Evolutionary conservation across 1,140 invertebrate genomes (phyloP).

Genomic region (Heterodera schachtii): DNA sequence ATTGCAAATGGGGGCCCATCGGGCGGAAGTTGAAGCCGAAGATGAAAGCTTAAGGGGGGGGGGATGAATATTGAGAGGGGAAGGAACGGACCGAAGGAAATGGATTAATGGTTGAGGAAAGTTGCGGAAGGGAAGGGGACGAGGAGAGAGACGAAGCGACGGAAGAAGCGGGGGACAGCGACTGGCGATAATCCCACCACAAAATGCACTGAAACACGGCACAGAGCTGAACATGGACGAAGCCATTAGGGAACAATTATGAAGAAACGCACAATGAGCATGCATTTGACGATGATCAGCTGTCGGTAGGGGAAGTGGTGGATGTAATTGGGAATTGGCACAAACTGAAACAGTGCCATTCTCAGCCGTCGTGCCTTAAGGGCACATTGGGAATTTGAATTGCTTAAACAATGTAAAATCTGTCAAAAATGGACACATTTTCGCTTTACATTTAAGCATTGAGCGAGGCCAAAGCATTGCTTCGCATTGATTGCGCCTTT

Average conservation of each 20-base stretch:
- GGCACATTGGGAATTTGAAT: neutral
- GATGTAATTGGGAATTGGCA: conserved; percentile 8
- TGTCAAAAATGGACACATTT: neutral
- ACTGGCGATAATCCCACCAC: conserved; percentile 5
- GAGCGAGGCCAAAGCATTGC: neutral
- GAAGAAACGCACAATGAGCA: conserved; percentile 13
- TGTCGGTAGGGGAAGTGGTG: conserved; percentile 3
- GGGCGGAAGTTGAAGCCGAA: neutral
- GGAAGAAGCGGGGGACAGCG: neutral
- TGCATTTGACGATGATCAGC: neutral
- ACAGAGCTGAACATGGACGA: neutral
- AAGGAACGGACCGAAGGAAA: too few relatives aligned
- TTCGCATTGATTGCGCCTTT: neutral
- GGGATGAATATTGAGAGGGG: too few relatives aligned
- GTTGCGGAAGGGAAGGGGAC: neutral
- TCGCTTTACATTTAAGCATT: neutral
- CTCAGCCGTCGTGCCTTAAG: neutral
- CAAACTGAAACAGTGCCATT: conserved; percentile 4
- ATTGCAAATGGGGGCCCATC: neutral
- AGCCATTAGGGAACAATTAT: neutral
- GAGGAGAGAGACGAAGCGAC: neutral
- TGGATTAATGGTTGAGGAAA: neutral
- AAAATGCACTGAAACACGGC: conserved; percentile 1
- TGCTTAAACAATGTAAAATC: neutral
- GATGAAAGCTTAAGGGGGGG: neutral